Conservation (phyloP, 2,888 invertebrate genomes). For the Synanthedon tipuliformis region DNA sequence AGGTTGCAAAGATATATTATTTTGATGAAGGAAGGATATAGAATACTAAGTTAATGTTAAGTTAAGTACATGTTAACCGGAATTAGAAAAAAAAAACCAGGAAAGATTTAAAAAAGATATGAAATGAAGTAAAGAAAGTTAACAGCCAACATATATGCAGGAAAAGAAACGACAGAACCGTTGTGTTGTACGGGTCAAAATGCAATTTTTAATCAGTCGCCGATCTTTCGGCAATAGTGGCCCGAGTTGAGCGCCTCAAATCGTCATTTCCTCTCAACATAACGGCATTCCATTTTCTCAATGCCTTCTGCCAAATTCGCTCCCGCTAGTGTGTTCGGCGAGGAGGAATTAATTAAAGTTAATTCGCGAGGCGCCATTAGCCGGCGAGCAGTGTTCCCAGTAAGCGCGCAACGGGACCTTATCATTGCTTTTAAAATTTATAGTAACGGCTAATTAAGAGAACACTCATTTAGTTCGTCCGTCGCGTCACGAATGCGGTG, state of each 20-base stretch:
- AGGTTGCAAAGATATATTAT: too few species aligned
- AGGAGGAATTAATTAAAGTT: slow-evolving; percentile 52
- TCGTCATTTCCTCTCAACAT: slow-evolving; percentile 2
- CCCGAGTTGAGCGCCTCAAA: slow-evolving; percentile 1
- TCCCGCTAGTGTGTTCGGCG: slow-evolving; percentile 12
- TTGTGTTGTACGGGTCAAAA: slow-evolving; percentile 1
- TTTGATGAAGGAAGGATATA: too few species aligned
- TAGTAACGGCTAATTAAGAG: slow-evolving; percentile 62
- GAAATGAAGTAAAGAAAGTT: not conserved
- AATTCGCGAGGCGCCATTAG: slow-evolving; percentile 49
- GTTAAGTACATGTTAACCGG: too few species aligned
- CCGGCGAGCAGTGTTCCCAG: slow-evolving; percentile 28
- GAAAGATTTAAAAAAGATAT: not conserved
- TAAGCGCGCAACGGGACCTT: slow-evolving; percentile 51
- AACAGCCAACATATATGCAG: not conserved
- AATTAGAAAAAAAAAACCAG: too few species aligned
- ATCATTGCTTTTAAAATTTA: slow-evolving; percentile 60
- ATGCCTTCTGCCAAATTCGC: slow-evolving; percentile 2
- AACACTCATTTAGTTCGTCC: slow-evolving; percentile 45
- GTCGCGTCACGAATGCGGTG: slow-evolving; percentile 46
- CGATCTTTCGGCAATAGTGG: slow-evolving; percentile 4
- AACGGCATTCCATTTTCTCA: slow-evolving; percentile 5
- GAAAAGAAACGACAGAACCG: slow-evolving; percentile 1
- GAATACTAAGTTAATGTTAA: too few species aligned
- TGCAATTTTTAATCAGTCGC: slow-evolving; percentile 4